Conservation (phyloP, 1,140 invertebrate genomes). For the Drosophila busckii region DNA sequence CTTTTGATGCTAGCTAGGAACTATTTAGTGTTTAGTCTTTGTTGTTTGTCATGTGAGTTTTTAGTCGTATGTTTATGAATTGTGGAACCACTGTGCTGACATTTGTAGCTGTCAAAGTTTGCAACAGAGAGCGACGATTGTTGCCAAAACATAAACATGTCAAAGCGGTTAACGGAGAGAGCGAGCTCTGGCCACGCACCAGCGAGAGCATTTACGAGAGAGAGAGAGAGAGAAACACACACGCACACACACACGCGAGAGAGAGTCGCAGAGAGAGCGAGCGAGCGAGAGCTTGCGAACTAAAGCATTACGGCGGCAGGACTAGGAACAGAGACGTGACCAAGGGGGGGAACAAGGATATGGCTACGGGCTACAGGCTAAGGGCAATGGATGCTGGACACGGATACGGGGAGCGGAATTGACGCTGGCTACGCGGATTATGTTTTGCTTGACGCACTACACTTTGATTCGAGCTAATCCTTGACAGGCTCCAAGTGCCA, state of each 20-base stretch:
- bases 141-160: constrained; percentile 76
- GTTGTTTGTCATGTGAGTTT: constrained; percentile 14
- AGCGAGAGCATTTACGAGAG: constrained; percentile 19
- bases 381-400: neutral
- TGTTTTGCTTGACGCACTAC: constrained; percentile 27
- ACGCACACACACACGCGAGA: constrained; percentile 2
- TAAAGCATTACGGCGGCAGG: constrained; percentile 53
- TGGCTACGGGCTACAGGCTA: constrained; percentile 10
- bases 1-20: constrained; percentile 64
- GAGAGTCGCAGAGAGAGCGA: constrained; percentile 13
- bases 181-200: constrained; percentile 6
- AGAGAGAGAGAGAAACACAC: constrained; percentile 17
- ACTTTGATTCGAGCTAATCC: constrained; percentile 44
- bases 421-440: constrained; percentile 39
- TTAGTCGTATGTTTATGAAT: constrained; percentile 21
- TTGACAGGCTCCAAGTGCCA: constrained; percentile 28
- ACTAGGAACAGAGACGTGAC: neutral
- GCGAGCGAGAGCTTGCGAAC: constrained; percentile 36
- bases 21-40: constrained; percentile 45
- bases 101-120: constrained; percentile 65
- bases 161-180: constrained; percentile 36
- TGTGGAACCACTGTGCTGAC: constrained; percentile 66
- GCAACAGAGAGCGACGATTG: constrained; percentile 60
- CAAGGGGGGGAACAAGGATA: constrained; percentile 9
- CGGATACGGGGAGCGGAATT: constrained; percentile 30